Percentiles rank a stretch among this genome's conserved stretches.
phyloP scores from a whole-genome alignment of 2,797 vertebrate genomes.

The Anguilla anguilla region DNA sequence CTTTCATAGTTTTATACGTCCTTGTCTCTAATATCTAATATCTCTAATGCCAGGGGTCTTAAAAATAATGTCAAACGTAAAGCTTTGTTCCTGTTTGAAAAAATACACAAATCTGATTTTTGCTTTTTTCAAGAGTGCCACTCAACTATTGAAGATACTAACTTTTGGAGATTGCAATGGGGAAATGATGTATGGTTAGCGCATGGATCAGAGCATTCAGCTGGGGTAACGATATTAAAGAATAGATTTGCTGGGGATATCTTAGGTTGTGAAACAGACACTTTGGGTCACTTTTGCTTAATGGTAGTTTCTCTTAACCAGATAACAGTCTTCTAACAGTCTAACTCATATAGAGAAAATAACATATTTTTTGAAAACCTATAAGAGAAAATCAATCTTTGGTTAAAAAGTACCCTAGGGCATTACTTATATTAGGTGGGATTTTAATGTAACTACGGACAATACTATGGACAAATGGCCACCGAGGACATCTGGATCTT shows the following conservation, averaged over 20 bases:
- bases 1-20: background rate
- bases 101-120: constrained; percentile 12
- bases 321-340: too few relatives aligned
- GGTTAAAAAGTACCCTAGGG: too few relatives aligned
- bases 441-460: too few relatives aligned
- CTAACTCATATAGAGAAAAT: too few relatives aligned
- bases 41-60: constrained; percentile 27
- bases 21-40: constrained; percentile 14
- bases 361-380: too few relatives aligned
- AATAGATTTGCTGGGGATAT: constrained; percentile 3
- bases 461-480: too few relatives aligned
- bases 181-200: background rate
- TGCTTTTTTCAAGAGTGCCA: constrained; percentile 27
- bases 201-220: background rate
- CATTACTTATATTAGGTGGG: too few relatives aligned
- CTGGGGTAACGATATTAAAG: background rate
- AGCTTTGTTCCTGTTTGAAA: constrained; percentile 27
- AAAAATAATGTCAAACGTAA: constrained; percentile 21
- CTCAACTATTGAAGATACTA: background rate
- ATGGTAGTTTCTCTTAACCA: too few relatives aligned
- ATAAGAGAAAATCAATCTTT: too few relatives aligned
- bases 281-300: background rate
- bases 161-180: constrained; percentile 13
- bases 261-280: background rate
- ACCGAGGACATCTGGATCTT: too few relatives aligned